Conservation (phyloP, 2,888 invertebrate species). For the Drosophila antonietae region DNA sequence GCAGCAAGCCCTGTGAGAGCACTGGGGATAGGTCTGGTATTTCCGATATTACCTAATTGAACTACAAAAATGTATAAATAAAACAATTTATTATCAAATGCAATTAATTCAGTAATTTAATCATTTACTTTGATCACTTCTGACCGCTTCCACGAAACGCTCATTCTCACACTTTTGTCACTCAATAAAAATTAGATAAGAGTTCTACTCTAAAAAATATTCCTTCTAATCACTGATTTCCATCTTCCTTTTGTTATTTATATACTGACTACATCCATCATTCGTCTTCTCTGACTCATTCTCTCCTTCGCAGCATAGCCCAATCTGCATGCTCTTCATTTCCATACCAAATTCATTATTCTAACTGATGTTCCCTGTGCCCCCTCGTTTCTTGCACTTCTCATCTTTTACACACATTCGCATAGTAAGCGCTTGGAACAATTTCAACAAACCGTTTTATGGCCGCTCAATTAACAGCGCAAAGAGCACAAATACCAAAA, state of each 20-base stretch:
- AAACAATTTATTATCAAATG: not conserved
- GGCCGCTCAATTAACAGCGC: conserved; percentile 48
- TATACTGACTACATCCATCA: conserved; percentile 14
- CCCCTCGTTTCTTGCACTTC: not conserved
- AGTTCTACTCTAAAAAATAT: not conserved
- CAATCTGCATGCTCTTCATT: conserved; percentile 20
- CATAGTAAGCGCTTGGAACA: conserved; percentile 6
- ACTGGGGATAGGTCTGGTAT: conserved; percentile 11
- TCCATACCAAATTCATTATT: conserved; percentile 32
- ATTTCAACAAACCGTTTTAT: conserved; percentile 37
- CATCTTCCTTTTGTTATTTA: not conserved
- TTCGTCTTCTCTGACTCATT: not conserved
- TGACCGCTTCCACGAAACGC: not conserved
- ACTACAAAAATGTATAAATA: not conserved
- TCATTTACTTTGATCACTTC: not conserved
- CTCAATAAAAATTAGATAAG: not conserved
- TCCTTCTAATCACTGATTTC: not conserved
- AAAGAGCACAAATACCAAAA: conserved; percentile 21
- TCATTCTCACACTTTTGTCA: not conserved
- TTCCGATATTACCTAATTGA: conserved; percentile 19
- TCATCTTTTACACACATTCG: not conserved
- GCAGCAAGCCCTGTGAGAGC: conserved; percentile 8
- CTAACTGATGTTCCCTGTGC: not conserved
- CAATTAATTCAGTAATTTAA: not conserved
- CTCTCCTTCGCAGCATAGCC: not conserved